Percentiles rank a stretch among this genome's conserved stretches.
phyloP scores from a whole-genome alignment of 2,113 vertebrate species.

The Eidolon helvum region DNA sequence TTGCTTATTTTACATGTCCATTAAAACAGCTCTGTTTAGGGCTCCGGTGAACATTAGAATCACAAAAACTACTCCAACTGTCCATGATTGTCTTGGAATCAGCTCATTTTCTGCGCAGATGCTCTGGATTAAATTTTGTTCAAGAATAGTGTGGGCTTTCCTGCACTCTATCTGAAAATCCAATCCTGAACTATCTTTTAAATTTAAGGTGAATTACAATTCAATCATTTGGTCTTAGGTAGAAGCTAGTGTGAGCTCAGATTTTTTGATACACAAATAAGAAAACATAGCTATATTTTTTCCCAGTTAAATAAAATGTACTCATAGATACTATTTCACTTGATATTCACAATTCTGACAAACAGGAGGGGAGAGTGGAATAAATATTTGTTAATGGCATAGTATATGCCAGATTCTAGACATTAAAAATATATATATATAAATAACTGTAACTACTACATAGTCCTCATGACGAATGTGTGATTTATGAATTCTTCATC shows the following conservation, averaged over 20 bases:
- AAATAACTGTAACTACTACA: background rate
- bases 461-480: background rate
- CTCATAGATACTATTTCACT: background rate
- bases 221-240: background rate
- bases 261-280: background rate
- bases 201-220: background rate
- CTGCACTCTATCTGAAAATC: background rate
- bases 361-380: background rate
- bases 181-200: background rate
- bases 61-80: rapidly evolving
- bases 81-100: background rate
- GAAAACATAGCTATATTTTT: background rate
- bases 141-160: background rate
- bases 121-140: background rate
- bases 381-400: background rate
- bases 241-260: background rate
- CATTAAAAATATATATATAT: background rate
- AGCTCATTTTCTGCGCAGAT: background rate
- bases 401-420: background rate
- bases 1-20: background rate
- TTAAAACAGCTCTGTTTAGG: background rate
- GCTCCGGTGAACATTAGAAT: background rate
- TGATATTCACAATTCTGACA: background rate
- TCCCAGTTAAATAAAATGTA: background rate
- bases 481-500: background rate